phyloP scores from a whole-genome alignment of 2,113 vertebrate species.

The Steatornis caripensis region DNA sequence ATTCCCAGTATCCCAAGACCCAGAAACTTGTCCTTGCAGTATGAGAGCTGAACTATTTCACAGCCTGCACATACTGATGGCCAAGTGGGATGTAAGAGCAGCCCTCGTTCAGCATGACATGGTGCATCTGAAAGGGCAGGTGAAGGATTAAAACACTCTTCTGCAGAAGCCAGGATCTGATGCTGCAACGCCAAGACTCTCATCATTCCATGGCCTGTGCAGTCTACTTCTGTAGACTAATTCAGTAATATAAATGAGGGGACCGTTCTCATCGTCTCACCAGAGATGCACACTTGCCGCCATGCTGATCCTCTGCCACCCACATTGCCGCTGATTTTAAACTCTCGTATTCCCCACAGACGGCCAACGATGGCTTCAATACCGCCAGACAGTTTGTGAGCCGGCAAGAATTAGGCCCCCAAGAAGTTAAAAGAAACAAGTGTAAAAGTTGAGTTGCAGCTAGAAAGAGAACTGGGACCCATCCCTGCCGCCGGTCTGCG shows the following conservation, averaged over 20 bases:
- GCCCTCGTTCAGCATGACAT: background rate
- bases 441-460: background rate
- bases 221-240: background rate
- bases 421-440: background rate
- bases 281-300: background rate
- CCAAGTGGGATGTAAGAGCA: background rate
- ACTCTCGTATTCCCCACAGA: background rate
- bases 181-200: background rate
- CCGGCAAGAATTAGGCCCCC: background rate
- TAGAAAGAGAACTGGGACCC: background rate
- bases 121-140: background rate
- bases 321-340: background rate
- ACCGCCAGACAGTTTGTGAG: background rate
- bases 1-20: background rate
- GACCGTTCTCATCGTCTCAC: background rate
- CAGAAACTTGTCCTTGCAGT: background rate
- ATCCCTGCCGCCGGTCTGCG: background rate
- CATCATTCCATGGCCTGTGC: background rate
- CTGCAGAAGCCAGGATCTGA: background rate
- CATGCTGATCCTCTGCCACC: background rate
- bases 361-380: accelerated
- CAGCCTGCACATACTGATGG: background rate
- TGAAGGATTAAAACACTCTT: background rate
- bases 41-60: background rate
- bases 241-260: background rate